Conservation (phyloP, 2,113 vertebrate genomes). For the Hystrix cristata region DNA sequence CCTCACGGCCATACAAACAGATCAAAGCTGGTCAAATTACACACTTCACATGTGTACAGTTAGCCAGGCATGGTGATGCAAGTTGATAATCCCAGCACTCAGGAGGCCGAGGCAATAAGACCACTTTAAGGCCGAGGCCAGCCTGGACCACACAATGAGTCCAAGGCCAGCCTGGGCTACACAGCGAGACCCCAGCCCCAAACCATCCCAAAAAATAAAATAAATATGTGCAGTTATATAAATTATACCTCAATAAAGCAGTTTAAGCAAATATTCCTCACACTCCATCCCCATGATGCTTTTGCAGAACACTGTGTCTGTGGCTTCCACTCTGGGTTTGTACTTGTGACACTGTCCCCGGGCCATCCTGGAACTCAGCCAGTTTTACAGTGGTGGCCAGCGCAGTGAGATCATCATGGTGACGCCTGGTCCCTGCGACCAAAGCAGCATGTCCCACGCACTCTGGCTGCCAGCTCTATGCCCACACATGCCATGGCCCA, state of each 20-base stretch:
- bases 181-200: neutral
- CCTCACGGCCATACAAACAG: neutral
- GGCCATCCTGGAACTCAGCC: neutral
- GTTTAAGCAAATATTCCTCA: neutral
- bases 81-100: neutral
- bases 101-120: neutral
- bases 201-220: neutral
- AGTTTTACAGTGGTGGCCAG: neutral
- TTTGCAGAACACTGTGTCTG: neutral
- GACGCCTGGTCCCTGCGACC: neutral
- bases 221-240: too few relatives aligned
- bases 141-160: neutral
- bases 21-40: neutral
- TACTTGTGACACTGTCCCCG: neutral
- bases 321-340: neutral
- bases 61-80: neutral
- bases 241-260: neutral
- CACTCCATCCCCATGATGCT: neutral
- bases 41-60: neutral
- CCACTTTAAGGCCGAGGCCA: neutral
- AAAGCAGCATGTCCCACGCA: too few relatives aligned
- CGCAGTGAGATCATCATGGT: neutral
- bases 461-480: neutral
- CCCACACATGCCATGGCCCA: accelerated
- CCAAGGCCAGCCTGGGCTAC: neutral